phyloP scores from a whole-genome alignment of 2,888 invertebrate species.

The Conops quadrifasciatus region DNA sequence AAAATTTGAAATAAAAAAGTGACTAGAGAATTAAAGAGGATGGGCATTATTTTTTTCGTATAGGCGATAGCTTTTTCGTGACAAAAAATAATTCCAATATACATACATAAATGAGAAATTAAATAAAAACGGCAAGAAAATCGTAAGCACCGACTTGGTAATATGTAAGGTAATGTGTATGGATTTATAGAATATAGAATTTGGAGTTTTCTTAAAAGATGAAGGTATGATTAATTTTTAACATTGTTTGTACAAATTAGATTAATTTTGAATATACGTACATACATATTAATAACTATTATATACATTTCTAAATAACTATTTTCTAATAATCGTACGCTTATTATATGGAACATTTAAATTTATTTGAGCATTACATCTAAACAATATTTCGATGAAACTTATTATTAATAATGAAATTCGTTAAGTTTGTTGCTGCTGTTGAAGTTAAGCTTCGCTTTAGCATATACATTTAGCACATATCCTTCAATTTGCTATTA shows the following conservation, averaged over 20 bases:
- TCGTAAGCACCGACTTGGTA: slow-evolving; percentile 19
- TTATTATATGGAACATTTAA: slow-evolving; percentile 17
- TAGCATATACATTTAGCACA: slow-evolving; percentile 26
- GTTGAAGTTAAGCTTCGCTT: slow-evolving; percentile 1
- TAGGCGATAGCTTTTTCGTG: slow-evolving; percentile 35
- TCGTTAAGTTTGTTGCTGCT: background rate
- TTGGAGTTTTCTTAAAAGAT: background rate
- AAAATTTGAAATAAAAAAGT: slow-evolving; percentile 30
- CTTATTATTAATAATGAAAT: background rate
- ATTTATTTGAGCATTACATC: slow-evolving; percentile 35
- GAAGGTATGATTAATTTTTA: background rate
- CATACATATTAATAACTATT: slow-evolving; percentile 2
- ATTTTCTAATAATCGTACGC: background rate
- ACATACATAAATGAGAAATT: slow-evolving; percentile 17
- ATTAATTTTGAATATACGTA: background rate
- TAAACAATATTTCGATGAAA: slow-evolving; percentile 11
- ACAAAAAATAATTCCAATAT: slow-evolving; percentile 26
- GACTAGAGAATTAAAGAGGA: slow-evolving; percentile 40
- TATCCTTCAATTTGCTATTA: slow-evolving; percentile 10
- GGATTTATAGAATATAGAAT: slow-evolving; percentile 2
- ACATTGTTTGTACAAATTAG: slow-evolving; percentile 2
- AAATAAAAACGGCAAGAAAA: background rate
- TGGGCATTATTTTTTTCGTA: slow-evolving; percentile 41
- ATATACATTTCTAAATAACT: slow-evolving; percentile 22
- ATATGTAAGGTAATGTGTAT: background rate